A percentile compares a stretch with the other conserved stretches of the same genome.
Evolutionary conservation across 1,140 invertebrate species (phyloP).

Genomic region (Geopemphigus sp.): DNA sequence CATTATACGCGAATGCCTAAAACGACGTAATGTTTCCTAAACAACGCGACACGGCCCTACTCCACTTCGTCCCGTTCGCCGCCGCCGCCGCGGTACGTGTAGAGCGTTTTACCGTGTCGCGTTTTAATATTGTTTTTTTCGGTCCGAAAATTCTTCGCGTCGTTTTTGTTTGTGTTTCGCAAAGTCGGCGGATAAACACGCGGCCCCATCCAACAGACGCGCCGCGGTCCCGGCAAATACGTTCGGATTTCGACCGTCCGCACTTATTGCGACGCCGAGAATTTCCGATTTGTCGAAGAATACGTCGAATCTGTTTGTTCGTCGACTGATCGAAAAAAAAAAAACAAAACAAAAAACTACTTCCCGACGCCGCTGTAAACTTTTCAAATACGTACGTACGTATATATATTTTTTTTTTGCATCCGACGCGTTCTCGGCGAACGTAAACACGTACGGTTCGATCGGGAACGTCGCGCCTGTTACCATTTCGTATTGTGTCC

Average conservation of each 20-base stretch:
- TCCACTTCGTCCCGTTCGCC: no score
- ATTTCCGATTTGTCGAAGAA: constrained; percentile 2
- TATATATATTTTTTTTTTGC: no score
- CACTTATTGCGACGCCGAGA: background rate
- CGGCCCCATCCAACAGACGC: background rate
- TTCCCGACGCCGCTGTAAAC: background rate
- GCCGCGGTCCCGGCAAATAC: background rate
- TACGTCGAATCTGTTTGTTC: background rate
- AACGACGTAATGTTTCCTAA: background rate
- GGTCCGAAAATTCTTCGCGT: background rate
- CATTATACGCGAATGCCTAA: background rate
- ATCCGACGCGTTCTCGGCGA: no score
- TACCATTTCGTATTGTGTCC: no score
- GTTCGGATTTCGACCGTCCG: background rate
- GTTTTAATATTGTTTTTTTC: constrained; percentile 22
- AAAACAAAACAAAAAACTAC: background rate
- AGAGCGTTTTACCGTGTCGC: no score
- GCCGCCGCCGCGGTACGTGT: background rate
- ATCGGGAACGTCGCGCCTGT: no score
- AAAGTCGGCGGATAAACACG: background rate
- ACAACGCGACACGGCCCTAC: background rate
- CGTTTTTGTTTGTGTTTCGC: background rate
- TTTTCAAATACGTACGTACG: background rate
- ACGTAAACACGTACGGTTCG: no score
- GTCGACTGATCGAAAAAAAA: background rate